A percentile compares a stretch with the other conserved stretches of the same genome.
These are phyloP conservation scores for Fissipunctia ypsillon DNA, from an alignment of 2,888 invertebrate genomes.

Conservation along the genomic window DNA sequence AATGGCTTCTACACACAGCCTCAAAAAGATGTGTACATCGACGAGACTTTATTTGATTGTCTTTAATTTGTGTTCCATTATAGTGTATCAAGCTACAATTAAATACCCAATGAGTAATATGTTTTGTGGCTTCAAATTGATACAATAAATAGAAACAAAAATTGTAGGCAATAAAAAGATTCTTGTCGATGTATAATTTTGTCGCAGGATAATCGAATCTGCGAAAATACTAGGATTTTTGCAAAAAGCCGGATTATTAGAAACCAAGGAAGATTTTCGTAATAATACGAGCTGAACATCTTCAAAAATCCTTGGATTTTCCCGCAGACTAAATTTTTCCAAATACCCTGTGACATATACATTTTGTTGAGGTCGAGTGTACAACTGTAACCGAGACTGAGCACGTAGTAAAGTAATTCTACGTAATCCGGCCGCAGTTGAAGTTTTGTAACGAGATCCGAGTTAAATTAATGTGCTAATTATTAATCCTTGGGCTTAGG, in stretches of 20 bases:
- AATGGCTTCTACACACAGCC: constrained; percentile 29
- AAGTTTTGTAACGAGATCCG: constrained; percentile 62
- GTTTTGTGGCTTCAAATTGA: neutral
- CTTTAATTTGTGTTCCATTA: neutral
- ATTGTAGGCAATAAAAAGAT: neutral
- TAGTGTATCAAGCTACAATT: neutral
- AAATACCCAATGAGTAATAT: neutral
- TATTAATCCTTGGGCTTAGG: constrained; percentile 49
- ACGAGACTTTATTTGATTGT: neutral
- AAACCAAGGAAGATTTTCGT: neutral
- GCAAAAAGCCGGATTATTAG: neutral
- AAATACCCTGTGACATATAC: neutral
- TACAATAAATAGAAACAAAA: neutral
- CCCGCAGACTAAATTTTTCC: neutral
- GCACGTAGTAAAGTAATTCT: constrained; percentile 58
- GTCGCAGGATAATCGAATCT: neutral
- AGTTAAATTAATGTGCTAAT: constrained; percentile 56
- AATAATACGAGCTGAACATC: neutral
- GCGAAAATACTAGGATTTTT: too few relatives aligned
- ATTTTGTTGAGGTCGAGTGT: neutral
- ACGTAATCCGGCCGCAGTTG: constrained; percentile 50
- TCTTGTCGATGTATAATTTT: neutral
- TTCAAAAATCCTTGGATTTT: neutral
- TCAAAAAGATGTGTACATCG: neutral
- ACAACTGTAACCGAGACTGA: constrained; percentile 34